Conservation (phyloP, 2,888 invertebrate genomes). For the Amphipoea oculea region DNA sequence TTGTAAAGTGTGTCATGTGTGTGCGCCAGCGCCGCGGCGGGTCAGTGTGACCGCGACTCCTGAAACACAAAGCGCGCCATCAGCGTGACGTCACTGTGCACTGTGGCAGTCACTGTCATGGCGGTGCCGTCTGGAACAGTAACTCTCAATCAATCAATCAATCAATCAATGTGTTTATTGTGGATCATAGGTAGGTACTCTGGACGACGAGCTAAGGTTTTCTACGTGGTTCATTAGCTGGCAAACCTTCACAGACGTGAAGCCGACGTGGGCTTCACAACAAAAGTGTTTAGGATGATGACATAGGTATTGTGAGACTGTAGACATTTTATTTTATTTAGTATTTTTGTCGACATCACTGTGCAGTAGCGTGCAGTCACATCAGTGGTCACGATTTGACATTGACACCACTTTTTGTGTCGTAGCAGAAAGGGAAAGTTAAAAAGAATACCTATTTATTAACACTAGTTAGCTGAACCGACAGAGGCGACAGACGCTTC, state of each 20-base stretch:
- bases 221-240: background rate
- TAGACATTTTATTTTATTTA: too few species aligned
- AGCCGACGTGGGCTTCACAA: background rate
- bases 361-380: background rate
- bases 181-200: too few species aligned
- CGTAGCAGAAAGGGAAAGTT: background rate
- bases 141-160: too few species aligned
- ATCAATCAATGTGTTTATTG: too few species aligned
- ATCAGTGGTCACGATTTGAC: background rate
- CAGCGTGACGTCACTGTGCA: background rate
- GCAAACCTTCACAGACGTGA: background rate
- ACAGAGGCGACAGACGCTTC: background rate
- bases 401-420: background rate
- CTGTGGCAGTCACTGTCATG: background rate
- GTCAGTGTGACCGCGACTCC: constrained; percentile 66
- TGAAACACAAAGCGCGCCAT: constrained; percentile 35
- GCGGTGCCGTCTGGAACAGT: background rate
- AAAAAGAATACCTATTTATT: too few species aligned
- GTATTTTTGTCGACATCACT: too few species aligned
- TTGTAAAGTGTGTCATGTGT: constrained; percentile 62
- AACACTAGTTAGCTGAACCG: background rate
- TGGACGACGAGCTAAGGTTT: too few species aligned
- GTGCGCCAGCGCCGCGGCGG: constrained; percentile 56
- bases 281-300: background rate
- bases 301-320: background rate